Base-by-base conservation (phyloP, 2,113 vertebrate species). In the Ageneiosus marmoratus region DNA sequence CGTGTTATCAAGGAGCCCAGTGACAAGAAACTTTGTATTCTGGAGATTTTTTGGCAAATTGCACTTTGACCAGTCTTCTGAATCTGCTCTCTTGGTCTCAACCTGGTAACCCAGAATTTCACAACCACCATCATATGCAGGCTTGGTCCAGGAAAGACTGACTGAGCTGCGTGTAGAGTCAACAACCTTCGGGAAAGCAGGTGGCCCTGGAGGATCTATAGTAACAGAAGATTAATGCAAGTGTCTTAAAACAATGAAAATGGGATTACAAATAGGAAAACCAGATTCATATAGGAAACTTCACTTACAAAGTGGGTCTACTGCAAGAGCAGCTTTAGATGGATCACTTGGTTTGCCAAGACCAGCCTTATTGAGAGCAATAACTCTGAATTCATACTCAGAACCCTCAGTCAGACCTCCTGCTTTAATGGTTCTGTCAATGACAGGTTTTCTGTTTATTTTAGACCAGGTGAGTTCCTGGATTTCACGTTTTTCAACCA, bases 361-460 rank as follows among this genome's bases (percentile, higher is more conserved):
- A 87, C 98, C 98, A 0, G 98, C 98, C 89, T 99, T 99, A 90
- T 99, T 99, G 73, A 98, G 69, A 0, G 98, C 98, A 79, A 92
- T 99, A 55, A 99, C 97, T 89, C 98, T 95, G 90, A 96, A 99
- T 82, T 99, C 98, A 27, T 99, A 99, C 86, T 99, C 98, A 0
- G 95, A 95, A 84, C 96, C 97, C 91, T 99, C 98, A 15, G 96
- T 95, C 62, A 99, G 96, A 90, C 96, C 96, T 79, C 87, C 90
- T 37, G 97, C 97, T 91, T 98, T 99, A 87, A 99, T 89, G 12
- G 96, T 98, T 89, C 98, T 96, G 89, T 99, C 97, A 82, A 99
- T 97, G n/a, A 98, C 95, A 41, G 96, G 98, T 34, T 95, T 95
- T 83, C 96, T 95, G 88, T 93, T 99, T 67, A 99, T 97, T 84